Percentiles rank a stretch among this genome's conserved stretches.
Conservation (phyloP, 2,113 vertebrate species). For the Albula glossodonta region DNA sequence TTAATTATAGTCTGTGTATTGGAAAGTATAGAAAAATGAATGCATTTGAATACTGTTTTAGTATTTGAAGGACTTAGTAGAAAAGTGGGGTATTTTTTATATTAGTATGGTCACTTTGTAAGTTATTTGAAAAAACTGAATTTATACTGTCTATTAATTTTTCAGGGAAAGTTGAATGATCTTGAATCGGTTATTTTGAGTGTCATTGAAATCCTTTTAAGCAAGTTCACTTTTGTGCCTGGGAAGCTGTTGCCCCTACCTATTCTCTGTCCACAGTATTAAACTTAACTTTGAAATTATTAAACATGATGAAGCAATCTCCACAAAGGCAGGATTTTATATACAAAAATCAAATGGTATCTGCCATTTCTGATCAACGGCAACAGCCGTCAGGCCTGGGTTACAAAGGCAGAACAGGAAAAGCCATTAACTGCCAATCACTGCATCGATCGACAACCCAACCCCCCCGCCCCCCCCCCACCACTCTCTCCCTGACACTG, state of each 20-base stretch:
- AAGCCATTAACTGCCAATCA: slow-evolving; percentile 84
- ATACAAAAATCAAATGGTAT: slow-evolving; percentile 75
- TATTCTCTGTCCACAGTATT: slow-evolving; percentile 53
- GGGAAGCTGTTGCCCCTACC: neutral
- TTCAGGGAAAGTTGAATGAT: neutral
- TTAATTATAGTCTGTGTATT: too few relatives aligned
- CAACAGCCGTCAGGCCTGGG: slow-evolving; percentile 74
- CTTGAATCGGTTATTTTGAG: neutral
- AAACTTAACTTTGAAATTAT: slow-evolving; percentile 72
- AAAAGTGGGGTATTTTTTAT: too few relatives aligned
- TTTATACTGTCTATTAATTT: too few relatives aligned
- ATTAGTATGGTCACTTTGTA: too few relatives aligned
- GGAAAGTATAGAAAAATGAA: too few relatives aligned
- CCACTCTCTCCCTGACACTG: slow-evolving; percentile 24
- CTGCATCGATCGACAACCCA: slow-evolving; percentile 76
- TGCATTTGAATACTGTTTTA: too few relatives aligned
- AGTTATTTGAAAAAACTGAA: too few relatives aligned
- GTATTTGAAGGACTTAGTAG: too few relatives aligned
- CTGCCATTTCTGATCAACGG: slow-evolving; percentile 77
- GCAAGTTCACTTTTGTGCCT: neutral
- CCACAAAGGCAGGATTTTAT: slow-evolving; percentile 68
- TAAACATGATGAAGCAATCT: slow-evolving; percentile 75
- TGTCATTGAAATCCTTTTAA: neutral
- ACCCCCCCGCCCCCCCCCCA: slow-evolving; percentile 41
- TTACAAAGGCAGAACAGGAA: slow-evolving; percentile 80